Evolutionary conservation across 2,888 invertebrate genomes (phyloP).

Genomic region (Gordius sp.): DNA sequence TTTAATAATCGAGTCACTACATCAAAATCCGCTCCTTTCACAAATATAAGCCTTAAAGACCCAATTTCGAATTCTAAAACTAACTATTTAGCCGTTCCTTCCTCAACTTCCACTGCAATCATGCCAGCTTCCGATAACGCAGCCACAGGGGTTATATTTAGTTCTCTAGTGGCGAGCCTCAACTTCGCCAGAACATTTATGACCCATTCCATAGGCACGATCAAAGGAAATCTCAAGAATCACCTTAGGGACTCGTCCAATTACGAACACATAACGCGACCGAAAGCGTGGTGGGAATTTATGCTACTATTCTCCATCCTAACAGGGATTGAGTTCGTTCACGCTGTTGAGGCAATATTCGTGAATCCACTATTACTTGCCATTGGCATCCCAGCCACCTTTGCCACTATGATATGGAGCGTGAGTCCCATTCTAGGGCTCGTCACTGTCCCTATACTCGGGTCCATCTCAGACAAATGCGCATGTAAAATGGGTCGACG

Average conservation of each 20-base stretch:
- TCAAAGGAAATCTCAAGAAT: background rate
- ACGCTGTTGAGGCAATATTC: background rate
- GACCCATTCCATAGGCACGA: background rate
- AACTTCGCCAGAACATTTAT: too few relatives aligned
- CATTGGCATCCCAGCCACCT: constrained; percentile 9
- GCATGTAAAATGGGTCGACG: background rate
- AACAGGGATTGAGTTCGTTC: background rate
- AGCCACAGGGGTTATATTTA: too few relatives aligned
- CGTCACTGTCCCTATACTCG: background rate
- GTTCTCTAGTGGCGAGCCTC: too few relatives aligned
- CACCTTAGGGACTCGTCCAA: constrained; percentile 5
- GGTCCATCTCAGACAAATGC: constrained; percentile 12
- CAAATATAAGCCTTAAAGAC: too few relatives aligned
- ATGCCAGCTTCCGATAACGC: too few relatives aligned
- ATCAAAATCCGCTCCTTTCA: too few relatives aligned
- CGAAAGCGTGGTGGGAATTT: constrained; percentile 6
- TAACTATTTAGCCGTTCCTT: too few relatives aligned
- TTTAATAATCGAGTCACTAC: too few relatives aligned
- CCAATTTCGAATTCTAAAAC: too few relatives aligned
- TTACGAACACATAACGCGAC: background rate
- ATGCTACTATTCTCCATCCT: constrained; percentile 2
- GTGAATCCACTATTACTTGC: background rate
- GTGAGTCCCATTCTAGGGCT: constrained; percentile 3
- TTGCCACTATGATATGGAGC: constrained; percentile 13
- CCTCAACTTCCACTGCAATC: too few relatives aligned